Conservation (phyloP, 2,113 vertebrate genomes). For the Lutjanus erythropterus region DNA sequence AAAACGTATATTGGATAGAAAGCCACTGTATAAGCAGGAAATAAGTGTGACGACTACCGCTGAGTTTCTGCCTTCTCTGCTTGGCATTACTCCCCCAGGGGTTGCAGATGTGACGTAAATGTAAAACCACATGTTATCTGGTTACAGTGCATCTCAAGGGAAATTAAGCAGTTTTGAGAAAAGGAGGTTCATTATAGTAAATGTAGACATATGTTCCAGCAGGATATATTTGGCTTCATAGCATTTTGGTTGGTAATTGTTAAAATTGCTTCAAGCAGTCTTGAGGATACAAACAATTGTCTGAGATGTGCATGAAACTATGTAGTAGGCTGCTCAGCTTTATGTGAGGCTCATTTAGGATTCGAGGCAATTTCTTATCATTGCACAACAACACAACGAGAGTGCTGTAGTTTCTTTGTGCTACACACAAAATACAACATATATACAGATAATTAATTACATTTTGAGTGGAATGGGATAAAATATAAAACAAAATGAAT, state of each 20-base stretch:
- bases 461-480: too few species aligned
- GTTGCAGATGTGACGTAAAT: conserved; percentile 2
- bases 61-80: not conserved
- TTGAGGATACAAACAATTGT: not conserved
- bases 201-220: not conserved
- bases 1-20: not conserved
- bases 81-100: not conserved
- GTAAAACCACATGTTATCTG: not conserved
- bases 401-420: too few species aligned
- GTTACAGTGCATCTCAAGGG: not conserved
- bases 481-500: too few species aligned
- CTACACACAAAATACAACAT: too few species aligned
- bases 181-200: not conserved
- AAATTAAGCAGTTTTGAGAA: not conserved
- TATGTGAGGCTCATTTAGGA: not conserved
- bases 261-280: not conserved
- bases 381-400: too few species aligned
- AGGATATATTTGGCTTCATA: not conserved
- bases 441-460: too few species aligned
- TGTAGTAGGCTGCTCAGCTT: not conserved
- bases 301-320: not conserved
- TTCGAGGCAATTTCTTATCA: too few species aligned
- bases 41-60: not conserved
- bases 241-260: not conserved
- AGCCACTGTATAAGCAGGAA: not conserved